phyloP scores from a whole-genome alignment of 2,113 vertebrate genomes.

The Tyrannus savana region DNA sequence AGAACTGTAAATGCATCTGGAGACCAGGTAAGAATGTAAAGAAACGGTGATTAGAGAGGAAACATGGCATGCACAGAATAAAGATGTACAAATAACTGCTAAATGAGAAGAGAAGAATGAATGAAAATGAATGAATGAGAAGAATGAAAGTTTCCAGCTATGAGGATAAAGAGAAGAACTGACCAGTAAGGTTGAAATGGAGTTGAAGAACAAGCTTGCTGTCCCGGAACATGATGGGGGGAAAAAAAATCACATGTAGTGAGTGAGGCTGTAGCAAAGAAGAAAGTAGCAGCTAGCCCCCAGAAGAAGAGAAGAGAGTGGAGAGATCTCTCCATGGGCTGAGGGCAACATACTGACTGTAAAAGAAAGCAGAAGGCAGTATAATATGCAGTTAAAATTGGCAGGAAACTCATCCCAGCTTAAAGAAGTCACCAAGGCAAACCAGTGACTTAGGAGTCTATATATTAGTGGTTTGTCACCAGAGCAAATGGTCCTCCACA shows the following conservation, averaged over 20 bases:
- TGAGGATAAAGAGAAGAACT: slow-evolving; percentile 61
- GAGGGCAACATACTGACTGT: not conserved
- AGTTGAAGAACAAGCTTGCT: slow-evolving; percentile 55
- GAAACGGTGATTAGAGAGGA: slow-evolving; percentile 50
- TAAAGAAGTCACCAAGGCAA: not conserved
- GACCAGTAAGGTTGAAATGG: slow-evolving; percentile 58
- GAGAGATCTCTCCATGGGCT: not conserved
- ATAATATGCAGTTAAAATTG: not conserved
- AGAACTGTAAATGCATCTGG: slow-evolving; percentile 63
- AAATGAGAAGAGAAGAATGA: slow-evolving; percentile 67
- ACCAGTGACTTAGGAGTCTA: not conserved
- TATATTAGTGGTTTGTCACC: not conserved
- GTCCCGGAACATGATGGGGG: not conserved
- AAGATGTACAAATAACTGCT: slow-evolving; percentile 55
- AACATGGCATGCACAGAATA: slow-evolving; percentile 52
- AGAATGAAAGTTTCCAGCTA: slow-evolving; percentile 62
- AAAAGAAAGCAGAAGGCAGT: not conserved
- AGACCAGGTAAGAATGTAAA: slow-evolving; percentile 64
- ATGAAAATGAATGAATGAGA: slow-evolving; percentile 67
- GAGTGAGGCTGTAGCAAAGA: slow-evolving; percentile 8
- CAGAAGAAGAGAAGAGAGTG: slow-evolving; percentile 27
- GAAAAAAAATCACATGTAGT: not conserved
- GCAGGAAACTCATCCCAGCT: not conserved
- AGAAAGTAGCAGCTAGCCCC: slow-evolving; percentile 13
- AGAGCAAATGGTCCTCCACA: not conserved